These are phyloP conservation scores for Danaus chrysippus DNA, from an alignment of 2,888 invertebrate species.

Conservation along the genomic window DNA sequence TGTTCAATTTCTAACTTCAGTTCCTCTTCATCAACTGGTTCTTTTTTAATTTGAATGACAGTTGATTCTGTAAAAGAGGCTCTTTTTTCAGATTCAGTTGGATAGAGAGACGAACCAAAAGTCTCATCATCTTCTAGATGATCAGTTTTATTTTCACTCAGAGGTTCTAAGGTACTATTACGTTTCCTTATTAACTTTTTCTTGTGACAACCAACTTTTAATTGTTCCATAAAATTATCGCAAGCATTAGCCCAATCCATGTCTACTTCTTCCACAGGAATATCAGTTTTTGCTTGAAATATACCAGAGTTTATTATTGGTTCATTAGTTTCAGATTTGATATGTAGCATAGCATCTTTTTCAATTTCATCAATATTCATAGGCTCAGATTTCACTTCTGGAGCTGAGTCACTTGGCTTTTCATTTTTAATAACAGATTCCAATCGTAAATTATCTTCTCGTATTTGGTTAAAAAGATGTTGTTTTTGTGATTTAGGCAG, in stretches of 20 bases:
- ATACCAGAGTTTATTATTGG: slow-evolving; percentile 38
- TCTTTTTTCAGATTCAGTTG: slow-evolving; percentile 43
- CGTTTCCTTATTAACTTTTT: slow-evolving; percentile 79
- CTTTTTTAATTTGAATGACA: slow-evolving; percentile 46
- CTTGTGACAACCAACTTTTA: slow-evolving; percentile 80
- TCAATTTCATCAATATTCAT: slow-evolving; percentile 83
- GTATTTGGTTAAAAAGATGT: slow-evolving; percentile 71
- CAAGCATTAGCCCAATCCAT: slow-evolving; percentile 84
- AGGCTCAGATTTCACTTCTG: slow-evolving; percentile 84
- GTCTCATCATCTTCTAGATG: slow-evolving; percentile 27
- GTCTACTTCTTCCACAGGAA: slow-evolving; percentile 49
- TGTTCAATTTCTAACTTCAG: slow-evolving; percentile 29
- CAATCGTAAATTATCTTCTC: slow-evolving; percentile 64
- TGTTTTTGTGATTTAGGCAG: slow-evolving; percentile 67
- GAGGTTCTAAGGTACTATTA: slow-evolving; percentile 46
- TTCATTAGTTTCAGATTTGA: slow-evolving; percentile 57
- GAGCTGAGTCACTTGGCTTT: slow-evolving; percentile 70
- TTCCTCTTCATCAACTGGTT: slow-evolving; percentile 63
- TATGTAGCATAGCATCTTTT: slow-evolving; percentile 74
- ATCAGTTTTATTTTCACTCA: slow-evolving; percentile 44
- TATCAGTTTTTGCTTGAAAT: slow-evolving; percentile 27
- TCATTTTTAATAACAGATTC: slow-evolving; percentile 82
- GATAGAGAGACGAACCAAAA: slow-evolving; percentile 26
- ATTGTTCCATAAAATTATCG: slow-evolving; percentile 88
- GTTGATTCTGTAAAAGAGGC: slow-evolving; percentile 21